These are phyloP conservation scores for Choloepus hoffmanni DNA, from an alignment of 2,113 vertebrate genomes.

Conservation along the genomic window DNA sequence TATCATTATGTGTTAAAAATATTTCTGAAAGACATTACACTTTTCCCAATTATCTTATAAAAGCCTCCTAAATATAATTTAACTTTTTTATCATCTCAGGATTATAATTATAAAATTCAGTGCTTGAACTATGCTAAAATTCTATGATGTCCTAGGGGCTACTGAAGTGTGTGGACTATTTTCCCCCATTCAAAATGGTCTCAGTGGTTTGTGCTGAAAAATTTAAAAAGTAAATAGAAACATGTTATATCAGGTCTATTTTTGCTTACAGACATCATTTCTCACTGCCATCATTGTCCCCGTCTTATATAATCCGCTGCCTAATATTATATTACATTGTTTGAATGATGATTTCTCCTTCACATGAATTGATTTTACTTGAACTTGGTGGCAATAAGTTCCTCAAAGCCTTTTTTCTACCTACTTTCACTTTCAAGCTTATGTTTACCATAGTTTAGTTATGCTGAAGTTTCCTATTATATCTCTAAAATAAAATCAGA, in stretches of 20 bases:
- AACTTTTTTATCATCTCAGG: not conserved
- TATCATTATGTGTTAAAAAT: conserved; percentile 14
- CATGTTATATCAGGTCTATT: not conserved
- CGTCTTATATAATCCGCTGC: not conserved
- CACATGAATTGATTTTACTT: conserved; percentile 17
- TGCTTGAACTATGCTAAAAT: conserved; percentile 46
- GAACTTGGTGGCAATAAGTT: conserved; percentile 23
- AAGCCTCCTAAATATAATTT: conserved; percentile 8
- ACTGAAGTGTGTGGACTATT: not conserved
- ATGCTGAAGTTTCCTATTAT: not conserved
- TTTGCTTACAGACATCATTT: conserved; percentile 4
- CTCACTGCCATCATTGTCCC: not conserved
- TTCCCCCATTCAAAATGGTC: not conserved
- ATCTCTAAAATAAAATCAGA: conserved; percentile 51
- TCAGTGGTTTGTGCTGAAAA: not conserved
- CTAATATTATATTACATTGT: conserved; percentile 1
- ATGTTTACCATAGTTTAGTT: not conserved
- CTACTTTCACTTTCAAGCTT: conserved; percentile 8
- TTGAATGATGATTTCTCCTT: conserved; percentile 37
- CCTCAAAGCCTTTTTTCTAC: not conserved
- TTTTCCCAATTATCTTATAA: not conserved
- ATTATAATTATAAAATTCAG: not conserved
- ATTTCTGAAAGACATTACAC: conserved; percentile 30
- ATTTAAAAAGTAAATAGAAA: conserved; percentile 23
- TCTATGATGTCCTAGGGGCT: not conserved